phyloP scores from a whole-genome alignment of 2,888 invertebrate genomes.

The Cephus pygmeus region DNA sequence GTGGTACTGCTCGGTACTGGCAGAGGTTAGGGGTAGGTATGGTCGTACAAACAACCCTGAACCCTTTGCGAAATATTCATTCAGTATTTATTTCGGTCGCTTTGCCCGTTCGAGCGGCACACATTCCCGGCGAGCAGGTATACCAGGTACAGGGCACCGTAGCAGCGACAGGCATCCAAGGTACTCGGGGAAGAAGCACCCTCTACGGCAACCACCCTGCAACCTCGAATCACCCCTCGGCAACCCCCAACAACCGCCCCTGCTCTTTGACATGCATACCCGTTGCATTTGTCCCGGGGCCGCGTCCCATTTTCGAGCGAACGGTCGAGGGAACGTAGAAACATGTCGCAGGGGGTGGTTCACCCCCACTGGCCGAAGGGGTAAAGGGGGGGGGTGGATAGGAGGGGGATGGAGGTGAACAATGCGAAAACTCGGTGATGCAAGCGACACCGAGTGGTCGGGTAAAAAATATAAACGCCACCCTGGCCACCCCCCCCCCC shows the following conservation, averaged over 20 bases:
- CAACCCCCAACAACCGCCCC: neutral
- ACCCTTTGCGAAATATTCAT: neutral
- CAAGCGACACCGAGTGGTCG: neutral
- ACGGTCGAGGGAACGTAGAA: neutral
- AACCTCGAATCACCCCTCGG: neutral
- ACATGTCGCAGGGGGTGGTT: neutral
- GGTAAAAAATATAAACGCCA: neutral
- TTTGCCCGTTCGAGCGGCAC: neutral
- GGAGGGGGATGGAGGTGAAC: neutral
- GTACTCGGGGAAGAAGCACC: neutral
- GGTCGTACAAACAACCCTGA: neutral
- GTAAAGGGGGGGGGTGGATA: neutral
- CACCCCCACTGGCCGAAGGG: neutral
- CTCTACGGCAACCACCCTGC: neutral
- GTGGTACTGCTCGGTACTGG: neutral
- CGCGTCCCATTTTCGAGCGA: neutral
- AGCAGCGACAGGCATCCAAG: neutral
- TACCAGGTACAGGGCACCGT: neutral
- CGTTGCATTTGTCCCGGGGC: neutral
- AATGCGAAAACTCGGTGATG: neutral
- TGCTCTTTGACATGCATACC: neutral
- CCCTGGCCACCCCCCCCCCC: no score
- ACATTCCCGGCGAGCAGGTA: neutral
- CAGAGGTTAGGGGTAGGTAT: neutral
- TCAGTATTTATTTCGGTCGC: neutral